These are phyloP conservation scores for Yasuhikotakia modesta DNA, from an alignment of 2,797 vertebrate genomes.

Conservation along the genomic window DNA sequence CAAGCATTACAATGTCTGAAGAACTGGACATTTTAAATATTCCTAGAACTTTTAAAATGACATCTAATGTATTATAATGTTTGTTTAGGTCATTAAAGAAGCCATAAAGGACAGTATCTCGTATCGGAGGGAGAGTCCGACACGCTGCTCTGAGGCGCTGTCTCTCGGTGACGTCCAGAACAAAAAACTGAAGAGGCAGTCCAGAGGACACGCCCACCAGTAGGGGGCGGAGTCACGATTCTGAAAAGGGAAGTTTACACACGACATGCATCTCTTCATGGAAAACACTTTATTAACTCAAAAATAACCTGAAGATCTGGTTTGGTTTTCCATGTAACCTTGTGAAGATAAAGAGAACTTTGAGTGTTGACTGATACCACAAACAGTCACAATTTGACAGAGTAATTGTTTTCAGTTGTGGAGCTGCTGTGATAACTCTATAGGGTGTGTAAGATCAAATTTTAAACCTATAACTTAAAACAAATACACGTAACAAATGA, in stretches of 20 bases:
- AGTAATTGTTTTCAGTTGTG: neutral
- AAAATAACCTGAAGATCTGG: constrained; percentile 28
- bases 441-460: neutral
- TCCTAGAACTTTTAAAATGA: neutral
- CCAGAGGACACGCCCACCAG: constrained; percentile 67
- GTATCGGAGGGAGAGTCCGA: constrained; percentile 84
- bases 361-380: constrained; percentile 24
- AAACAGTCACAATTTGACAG: constrained; percentile 1
- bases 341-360: neutral
- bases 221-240: constrained; percentile 45
- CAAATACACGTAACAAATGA: neutral
- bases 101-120: constrained; percentile 89
- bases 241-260: constrained; percentile 35
- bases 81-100: constrained; percentile 86
- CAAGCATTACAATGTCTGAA: too few relatives aligned
- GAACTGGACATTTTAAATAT: too few relatives aligned
- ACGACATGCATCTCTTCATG: constrained; percentile 20
- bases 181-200: constrained; percentile 82
- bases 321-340: constrained; percentile 26
- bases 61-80: constrained; percentile 10
- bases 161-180: constrained; percentile 87
- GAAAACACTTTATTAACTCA: constrained; percentile 60
- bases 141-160: constrained; percentile 80
- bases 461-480: neutral
- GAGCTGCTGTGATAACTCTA: neutral